A percentile compares a stretch with the other conserved stretches of the same genome.
phyloP scores from a whole-genome alignment of 1,140 invertebrate genomes.

The Helicorthomorpha holstii region DNA sequence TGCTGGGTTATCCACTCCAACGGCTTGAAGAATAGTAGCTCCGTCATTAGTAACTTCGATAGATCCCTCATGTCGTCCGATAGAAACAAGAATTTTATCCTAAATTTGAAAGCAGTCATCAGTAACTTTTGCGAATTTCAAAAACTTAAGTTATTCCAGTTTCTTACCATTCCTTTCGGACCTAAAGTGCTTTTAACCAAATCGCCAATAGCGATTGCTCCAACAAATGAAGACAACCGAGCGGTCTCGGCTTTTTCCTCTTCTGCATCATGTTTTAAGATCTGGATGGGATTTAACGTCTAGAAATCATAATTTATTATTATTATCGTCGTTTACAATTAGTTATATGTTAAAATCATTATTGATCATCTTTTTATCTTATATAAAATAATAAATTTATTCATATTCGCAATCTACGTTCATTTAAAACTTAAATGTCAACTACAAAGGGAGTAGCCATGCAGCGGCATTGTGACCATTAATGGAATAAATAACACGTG shows the following conservation, averaged over 20 bases:
- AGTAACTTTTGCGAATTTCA: background rate
- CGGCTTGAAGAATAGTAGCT: constrained; percentile 89
- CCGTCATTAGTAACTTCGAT: constrained; percentile 99
- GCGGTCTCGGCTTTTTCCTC: constrained; percentile 84
- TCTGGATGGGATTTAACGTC: constrained; percentile 78
- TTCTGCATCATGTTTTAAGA: constrained; percentile 87
- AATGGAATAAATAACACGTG: no score
- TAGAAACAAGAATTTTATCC: constrained; percentile 92
- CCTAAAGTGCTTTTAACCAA: constrained; percentile 95
- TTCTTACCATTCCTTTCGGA: constrained; percentile 83
- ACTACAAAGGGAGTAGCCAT: no score
- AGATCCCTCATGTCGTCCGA: constrained; percentile 58
- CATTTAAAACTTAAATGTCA: no score
- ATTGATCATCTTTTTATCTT: no score
- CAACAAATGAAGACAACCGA: constrained; percentile 88
- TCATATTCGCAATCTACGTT: no score
- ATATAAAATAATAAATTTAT: no score
- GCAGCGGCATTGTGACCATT: no score
- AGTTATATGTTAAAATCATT: no score
- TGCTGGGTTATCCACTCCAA: constrained; percentile 97
- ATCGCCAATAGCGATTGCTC: constrained; percentile 96
- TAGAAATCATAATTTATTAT: no score
- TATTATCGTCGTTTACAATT: no score
- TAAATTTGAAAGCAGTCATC: constrained; percentile 14
- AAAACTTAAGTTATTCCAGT: constrained; percentile 3